phyloP scores from a whole-genome alignment of 2,113 vertebrate species.

The Sinocyclocheilus maitianheensis region DNA sequence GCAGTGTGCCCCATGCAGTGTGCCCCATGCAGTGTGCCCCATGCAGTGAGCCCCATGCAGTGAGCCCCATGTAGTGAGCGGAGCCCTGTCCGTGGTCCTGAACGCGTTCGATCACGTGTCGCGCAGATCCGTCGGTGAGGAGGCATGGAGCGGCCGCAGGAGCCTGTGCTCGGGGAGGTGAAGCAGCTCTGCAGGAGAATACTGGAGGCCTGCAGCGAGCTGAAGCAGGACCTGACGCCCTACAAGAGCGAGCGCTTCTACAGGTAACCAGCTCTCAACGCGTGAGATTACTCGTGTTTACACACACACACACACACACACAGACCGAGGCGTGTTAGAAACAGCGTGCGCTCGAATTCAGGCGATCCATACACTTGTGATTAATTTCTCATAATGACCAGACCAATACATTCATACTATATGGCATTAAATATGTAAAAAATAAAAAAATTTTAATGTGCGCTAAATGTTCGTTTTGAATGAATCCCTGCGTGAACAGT shows the following conservation, averaged over 20 bases:
- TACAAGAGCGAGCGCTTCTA: constrained; percentile 90
- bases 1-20: too few species aligned
- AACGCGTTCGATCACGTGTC: background rate
- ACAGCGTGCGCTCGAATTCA: background rate
- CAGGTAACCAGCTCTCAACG: constrained; percentile 71
- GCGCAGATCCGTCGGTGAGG: too few species aligned
- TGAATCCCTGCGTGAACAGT: background rate
- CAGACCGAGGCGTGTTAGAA: background rate
- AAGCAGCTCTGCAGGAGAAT: constrained; percentile 86
- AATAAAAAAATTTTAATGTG: background rate
- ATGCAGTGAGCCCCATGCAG: too few species aligned
- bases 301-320: too few species aligned
- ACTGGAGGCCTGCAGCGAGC: constrained; percentile 84
- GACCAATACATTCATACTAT: background rate
- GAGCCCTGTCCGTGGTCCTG: constrained; percentile 28
- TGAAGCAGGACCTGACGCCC: constrained; percentile 87
- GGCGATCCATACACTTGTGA: background rate
- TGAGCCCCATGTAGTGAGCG: background rate
- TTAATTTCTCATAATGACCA: background rate
- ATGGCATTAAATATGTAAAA: background rate
- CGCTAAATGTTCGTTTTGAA: background rate
- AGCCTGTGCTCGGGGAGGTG: constrained; percentile 75
- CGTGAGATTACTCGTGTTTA: too few species aligned
- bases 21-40: too few species aligned
- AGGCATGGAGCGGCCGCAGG: constrained; percentile 75